Percentiles rank a stretch among this genome's conserved stretches.
These are phyloP conservation scores for Oscheius sp. DNA, from an alignment of 2,888 invertebrate genomes.

Conservation along the genomic window DNA sequence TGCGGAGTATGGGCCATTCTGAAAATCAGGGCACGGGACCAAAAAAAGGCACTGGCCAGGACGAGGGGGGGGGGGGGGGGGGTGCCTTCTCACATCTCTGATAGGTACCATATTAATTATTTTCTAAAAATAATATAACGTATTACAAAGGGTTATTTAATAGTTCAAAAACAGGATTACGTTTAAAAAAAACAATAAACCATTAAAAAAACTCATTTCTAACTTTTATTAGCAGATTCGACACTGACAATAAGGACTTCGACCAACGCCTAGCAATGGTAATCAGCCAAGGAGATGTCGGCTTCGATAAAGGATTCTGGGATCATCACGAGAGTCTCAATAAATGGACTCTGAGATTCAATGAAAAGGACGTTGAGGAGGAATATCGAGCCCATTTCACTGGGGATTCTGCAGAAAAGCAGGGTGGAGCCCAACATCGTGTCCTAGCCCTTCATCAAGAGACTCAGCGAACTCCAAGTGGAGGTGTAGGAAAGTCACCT, in stretches of 20 bases:
- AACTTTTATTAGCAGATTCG: constrained; percentile 53
- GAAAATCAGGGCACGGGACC: no score
- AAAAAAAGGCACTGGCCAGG: no score
- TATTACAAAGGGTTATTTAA: no score
- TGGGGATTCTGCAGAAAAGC: constrained; percentile 59
- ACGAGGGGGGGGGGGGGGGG: no score
- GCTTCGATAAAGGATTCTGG: constrained; percentile 60
- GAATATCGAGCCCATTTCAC: constrained; percentile 69
- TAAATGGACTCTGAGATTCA: constrained; percentile 83
- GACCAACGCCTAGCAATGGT: constrained; percentile 67
- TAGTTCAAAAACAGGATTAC: no score
- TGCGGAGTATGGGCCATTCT: no score
- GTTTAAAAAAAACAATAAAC: no score
- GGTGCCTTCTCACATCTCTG: no score
- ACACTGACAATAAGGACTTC: constrained; percentile 69
- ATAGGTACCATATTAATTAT: no score
- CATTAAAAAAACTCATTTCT: no score
- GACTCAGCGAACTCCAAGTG: not conserved
- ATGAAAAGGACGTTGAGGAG: constrained; percentile 73
- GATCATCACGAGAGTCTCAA: constrained; percentile 76
- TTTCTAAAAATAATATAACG: no score
- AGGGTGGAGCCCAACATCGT: constrained; percentile 36
- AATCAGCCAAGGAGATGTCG: constrained; percentile 56
- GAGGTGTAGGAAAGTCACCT: not conserved
- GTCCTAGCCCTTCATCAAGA: constrained; percentile 53